These are phyloP conservation scores for Hemitrygon akajei DNA, from an alignment of 2,797 vertebrate genomes.

Conservation along the genomic window DNA sequence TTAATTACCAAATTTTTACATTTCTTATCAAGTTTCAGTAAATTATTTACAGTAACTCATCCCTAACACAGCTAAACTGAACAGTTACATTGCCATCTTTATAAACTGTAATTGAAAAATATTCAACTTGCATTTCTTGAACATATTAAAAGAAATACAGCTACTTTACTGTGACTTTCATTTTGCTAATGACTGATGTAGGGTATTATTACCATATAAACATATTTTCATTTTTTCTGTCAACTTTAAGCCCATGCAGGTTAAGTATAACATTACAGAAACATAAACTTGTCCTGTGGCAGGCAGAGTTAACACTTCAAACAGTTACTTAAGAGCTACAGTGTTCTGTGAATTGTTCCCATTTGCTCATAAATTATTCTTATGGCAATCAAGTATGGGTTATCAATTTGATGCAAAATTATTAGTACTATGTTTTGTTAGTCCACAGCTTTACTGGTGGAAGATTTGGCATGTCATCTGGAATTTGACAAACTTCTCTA, in stretches of 20 bases:
- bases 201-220: neutral
- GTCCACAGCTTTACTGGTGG: neutral
- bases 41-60: neutral
- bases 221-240: neutral
- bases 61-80: neutral
- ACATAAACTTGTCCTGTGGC: too few species aligned
- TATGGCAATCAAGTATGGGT: neutral
- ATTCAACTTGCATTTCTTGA: neutral
- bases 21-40: neutral
- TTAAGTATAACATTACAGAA: neutral
- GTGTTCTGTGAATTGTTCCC: neutral
- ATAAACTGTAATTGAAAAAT: neutral
- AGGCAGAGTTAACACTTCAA: neutral
- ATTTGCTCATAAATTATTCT: neutral
- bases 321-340: neutral
- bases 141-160: neutral
- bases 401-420: neutral
- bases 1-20: neutral
- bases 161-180: neutral
- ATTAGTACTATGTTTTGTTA: neutral
- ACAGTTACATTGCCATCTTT: neutral
- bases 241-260: neutral
- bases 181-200: neutral
- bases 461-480: too few species aligned
- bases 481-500: too few species aligned